phyloP scores from a whole-genome alignment of 2,797 vertebrate genomes.

The Cossypha niveicapilla region DNA sequence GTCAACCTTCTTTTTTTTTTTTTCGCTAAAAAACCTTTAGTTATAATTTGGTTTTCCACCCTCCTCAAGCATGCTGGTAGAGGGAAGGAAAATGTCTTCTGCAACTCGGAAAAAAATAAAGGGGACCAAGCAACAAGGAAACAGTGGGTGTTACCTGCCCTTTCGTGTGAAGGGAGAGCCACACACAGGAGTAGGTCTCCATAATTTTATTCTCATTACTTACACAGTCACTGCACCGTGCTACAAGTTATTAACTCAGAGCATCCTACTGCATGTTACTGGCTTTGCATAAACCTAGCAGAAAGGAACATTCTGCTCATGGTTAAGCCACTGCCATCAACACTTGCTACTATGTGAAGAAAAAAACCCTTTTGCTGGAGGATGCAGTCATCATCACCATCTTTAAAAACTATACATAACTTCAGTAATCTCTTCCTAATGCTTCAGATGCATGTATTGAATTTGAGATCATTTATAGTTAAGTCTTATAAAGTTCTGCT shows the following conservation, averaged over 20 bases:
- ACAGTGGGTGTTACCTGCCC: neutral
- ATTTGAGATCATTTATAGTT: neutral
- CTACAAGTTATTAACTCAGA: neutral
- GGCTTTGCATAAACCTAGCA: conserved; percentile 16
- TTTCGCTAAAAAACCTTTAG: neutral
- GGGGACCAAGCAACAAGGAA: neutral
- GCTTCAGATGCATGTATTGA: neutral
- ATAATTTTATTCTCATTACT: conserved; percentile 19
- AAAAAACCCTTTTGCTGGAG: neutral
- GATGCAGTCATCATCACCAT: neutral
- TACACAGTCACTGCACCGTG: neutral
- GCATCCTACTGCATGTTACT: neutral
- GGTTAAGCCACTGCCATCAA: neutral
- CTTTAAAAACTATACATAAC: neutral
- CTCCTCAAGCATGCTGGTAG: neutral
- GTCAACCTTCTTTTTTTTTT: no score
- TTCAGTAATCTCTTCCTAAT: neutral
- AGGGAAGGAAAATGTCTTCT: neutral
- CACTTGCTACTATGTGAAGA: neutral
- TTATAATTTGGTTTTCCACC: neutral
- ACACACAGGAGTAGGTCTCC: neutral
- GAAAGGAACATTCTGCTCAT: neutral
- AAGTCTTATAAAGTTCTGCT: neutral
- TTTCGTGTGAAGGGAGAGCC: neutral
- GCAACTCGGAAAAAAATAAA: neutral